Evolutionary conservation across 2,113 vertebrate species (phyloP), one percentile per base, ranked within the genome.

Genomic region (Ancistrus triradiatus): DNA sequence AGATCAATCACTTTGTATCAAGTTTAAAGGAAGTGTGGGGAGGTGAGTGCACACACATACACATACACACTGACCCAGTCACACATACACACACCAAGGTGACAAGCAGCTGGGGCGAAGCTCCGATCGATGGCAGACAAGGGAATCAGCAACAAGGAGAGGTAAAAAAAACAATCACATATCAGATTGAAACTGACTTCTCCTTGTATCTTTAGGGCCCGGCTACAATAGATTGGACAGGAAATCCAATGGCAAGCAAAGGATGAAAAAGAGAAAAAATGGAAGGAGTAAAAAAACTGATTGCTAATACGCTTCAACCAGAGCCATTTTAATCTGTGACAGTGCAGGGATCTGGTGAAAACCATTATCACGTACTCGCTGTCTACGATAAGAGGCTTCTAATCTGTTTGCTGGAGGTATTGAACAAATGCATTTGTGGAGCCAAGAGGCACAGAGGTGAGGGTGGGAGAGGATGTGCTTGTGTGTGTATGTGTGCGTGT

Each of bases 331-430:
- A 95, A 95, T 95, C 93, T 94, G 91, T 90, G 89, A 90, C 89
- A 91, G 90, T 81, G 88, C 37, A 82, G 87, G 90, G 90, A 93
- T 93, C 88, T 90, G 93, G 90, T 91, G 92, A 91, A 93, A 92
- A 90, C 91, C 92, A 92, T 95, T 95, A 95, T 93, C 91, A 91
- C 89, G 82, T 84, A 84, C 89, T 89, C 87, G 85, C 88, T 88
- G 87, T 91, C 89, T 86, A 87, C 82, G 91, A 95, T 93, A 95
- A 93, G 88, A 88, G 88, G 83, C 77, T 56, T 63, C 87, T 95
- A 95, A 95, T 95, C 93, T 95, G 91, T 91, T 93, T 91, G 91
- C 91, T 91, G 85, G 89, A 92, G 89, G 90, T 90, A 93, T 91
- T 84, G 90, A 94, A 90, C 90, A 85, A 90, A 91, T 83, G 89